Conservation (phyloP, 2,797 vertebrate species). For the Enteromius thamalakanensis region DNA sequence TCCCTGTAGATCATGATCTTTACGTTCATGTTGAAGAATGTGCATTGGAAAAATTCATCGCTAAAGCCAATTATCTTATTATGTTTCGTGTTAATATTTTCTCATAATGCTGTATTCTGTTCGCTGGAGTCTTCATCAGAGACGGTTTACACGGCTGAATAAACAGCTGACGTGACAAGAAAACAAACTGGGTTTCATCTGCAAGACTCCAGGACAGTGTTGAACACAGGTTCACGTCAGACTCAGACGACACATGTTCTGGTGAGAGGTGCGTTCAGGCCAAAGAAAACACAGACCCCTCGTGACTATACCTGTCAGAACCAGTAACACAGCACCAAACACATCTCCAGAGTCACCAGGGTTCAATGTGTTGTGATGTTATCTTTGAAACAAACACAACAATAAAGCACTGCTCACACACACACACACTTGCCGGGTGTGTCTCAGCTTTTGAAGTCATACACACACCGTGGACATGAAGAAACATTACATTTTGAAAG, state of each 20-base stretch:
- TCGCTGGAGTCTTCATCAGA: not conserved
- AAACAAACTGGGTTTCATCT: not conserved
- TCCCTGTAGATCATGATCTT: conserved; percentile 64
- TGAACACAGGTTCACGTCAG: conserved; percentile 24
- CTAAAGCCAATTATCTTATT: not conserved
- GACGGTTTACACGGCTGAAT: not conserved
- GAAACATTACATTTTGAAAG: not conserved
- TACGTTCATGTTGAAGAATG: conserved; percentile 68
- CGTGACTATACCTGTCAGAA: conserved; percentile 58
- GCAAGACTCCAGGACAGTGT: not conserved
- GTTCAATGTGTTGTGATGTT: conserved; percentile 81
- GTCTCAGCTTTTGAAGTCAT: conserved; percentile 14
- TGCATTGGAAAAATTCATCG: not conserved
- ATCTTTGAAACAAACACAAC: conserved; percentile 78
- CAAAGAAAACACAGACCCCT: conserved; percentile 75
- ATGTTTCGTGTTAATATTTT: conserved; percentile 5
- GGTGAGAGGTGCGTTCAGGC: conserved; percentile 61
- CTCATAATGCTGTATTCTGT: not conserved
- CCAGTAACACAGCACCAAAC: conserved; percentile 68
- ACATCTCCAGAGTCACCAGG: conserved; percentile 70
- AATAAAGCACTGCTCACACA: conserved; percentile 45
- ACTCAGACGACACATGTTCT: not conserved
- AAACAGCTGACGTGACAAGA: not conserved
- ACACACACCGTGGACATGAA: not conserved
- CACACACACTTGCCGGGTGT: not conserved